Evolutionary conservation across 2,113 vertebrate genomes (phyloP).

Genomic region (Gila orcuttii): DNA sequence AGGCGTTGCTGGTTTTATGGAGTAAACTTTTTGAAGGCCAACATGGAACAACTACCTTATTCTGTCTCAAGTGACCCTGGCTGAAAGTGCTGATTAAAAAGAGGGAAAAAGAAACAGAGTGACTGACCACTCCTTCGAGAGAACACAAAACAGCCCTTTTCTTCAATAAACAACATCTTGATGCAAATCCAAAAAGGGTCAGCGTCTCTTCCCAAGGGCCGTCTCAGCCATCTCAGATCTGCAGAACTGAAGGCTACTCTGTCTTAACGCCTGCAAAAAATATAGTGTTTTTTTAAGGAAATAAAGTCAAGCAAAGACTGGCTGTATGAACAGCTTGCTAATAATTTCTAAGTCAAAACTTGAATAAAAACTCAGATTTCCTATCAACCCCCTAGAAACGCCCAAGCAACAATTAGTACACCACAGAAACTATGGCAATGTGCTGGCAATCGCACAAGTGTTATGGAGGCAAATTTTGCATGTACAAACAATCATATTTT

Average conservation of each 20-base stretch:
- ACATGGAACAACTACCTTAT: slow-evolving; percentile 19
- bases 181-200: slow-evolving; percentile 35
- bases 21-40: slow-evolving; percentile 30
- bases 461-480: background rate
- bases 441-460: no score
- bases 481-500: background rate
- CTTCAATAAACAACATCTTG: slow-evolving; percentile 56
- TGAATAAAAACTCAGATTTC: background rate
- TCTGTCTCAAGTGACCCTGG: slow-evolving; percentile 8
- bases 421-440: no score
- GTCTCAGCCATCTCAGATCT: background rate
- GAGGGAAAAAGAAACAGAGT: background rate
- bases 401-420: background rate
- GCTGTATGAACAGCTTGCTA: background rate
- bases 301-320: background rate
- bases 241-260: slow-evolving; percentile 2
- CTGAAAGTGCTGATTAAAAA: slow-evolving; percentile 10
- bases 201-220: slow-evolving; percentile 21
- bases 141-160: slow-evolving; percentile 39
- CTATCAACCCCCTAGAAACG: background rate
- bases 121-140: slow-evolving; percentile 1
- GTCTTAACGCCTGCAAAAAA: background rate
- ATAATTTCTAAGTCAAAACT: background rate
- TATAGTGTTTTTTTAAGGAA: background rate
- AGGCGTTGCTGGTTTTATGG: background rate